A percentile compares a stretch with the other conserved stretches of the same genome.
Evolutionary conservation across 2,888 invertebrate genomes (phyloP).

Genomic region (Caenorhabditis sp.): DNA sequence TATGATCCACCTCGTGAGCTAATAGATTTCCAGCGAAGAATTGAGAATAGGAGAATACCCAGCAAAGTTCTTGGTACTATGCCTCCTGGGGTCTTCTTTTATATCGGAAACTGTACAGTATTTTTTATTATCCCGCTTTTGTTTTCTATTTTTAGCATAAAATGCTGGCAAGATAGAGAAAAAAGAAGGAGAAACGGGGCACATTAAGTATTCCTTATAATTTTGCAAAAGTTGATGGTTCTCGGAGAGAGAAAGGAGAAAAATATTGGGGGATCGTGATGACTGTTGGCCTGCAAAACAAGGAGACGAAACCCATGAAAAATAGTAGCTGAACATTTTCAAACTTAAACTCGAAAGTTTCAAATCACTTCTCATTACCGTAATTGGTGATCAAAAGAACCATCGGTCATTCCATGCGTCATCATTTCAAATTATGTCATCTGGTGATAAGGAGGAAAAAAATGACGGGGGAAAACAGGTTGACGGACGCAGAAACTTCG

Average conservation of each 20-base stretch:
- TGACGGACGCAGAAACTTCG: background rate
- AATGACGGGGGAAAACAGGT: background rate
- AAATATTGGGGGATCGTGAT: too few species aligned
- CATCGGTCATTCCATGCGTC: background rate
- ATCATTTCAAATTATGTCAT: constrained; percentile 9
- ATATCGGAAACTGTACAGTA: background rate
- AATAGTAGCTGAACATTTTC: too few species aligned
- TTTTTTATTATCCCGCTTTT: background rate
- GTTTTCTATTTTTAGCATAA: too few species aligned
- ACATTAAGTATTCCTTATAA: too few species aligned
- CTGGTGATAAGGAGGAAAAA: constrained; percentile 8
- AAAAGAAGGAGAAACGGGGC: too few species aligned
- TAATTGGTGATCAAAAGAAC: background rate
- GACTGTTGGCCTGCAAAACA: too few species aligned
- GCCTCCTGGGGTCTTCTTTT: background rate
- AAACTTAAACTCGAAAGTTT: background rate
- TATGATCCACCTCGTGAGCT: constrained; percentile 19
- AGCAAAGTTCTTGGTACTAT: background rate
- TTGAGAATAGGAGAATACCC: background rate
- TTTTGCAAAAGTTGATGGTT: too few species aligned
- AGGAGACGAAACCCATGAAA: too few species aligned
- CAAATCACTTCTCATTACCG: background rate
- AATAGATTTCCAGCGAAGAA: background rate
- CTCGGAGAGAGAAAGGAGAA: too few species aligned
- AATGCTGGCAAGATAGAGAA: too few species aligned